Conservation (phyloP, 2,888 invertebrate species). For the Elmis aenea region DNA sequence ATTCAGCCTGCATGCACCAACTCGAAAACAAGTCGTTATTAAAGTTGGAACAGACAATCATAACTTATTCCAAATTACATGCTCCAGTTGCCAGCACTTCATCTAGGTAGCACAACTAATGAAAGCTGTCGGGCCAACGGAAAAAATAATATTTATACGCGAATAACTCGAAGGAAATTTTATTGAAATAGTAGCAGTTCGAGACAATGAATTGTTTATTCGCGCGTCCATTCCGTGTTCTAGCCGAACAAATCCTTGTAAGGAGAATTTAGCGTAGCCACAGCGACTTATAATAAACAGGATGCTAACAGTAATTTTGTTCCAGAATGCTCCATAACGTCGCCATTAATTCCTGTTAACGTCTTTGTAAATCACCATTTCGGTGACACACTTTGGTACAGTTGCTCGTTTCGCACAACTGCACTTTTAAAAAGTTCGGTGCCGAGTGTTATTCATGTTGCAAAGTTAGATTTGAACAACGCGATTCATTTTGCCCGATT, state of each 20-base stretch:
- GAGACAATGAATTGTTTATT: too few relatives aligned
- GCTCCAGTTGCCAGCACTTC: too few relatives aligned
- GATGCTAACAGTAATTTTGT: slow-evolving; percentile 26
- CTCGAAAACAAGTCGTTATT: slow-evolving; percentile 38
- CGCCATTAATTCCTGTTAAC: slow-evolving; percentile 37
- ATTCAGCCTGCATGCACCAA: slow-evolving; percentile 18
- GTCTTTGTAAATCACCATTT: slow-evolving; percentile 38
- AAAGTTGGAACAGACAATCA: slow-evolving; percentile 37
- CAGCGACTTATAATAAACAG: slow-evolving; percentile 27
- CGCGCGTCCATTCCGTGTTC: background rate
- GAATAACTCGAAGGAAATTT: too few relatives aligned
- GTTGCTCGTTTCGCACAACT: slow-evolving; percentile 26
- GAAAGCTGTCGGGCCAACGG: too few relatives aligned
- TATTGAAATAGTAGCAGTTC: too few relatives aligned
- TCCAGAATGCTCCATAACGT: slow-evolving; percentile 31
- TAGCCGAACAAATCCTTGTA: slow-evolving; percentile 15
- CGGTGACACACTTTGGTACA: slow-evolving; percentile 26
- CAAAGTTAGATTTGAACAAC: slow-evolving; percentile 18
- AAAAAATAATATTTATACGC: too few relatives aligned
- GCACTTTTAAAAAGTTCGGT: slow-evolving; percentile 27
- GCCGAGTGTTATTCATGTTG: slow-evolving; percentile 20
- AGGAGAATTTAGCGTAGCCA: slow-evolving; percentile 19
- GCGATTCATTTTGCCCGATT: slow-evolving; percentile 20
- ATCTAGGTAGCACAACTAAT: too few relatives aligned
- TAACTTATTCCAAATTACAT: slow-evolving; percentile 33